Conservation (phyloP, 2,797 vertebrate genomes). For the Cryptoprocta ferox region DNA sequence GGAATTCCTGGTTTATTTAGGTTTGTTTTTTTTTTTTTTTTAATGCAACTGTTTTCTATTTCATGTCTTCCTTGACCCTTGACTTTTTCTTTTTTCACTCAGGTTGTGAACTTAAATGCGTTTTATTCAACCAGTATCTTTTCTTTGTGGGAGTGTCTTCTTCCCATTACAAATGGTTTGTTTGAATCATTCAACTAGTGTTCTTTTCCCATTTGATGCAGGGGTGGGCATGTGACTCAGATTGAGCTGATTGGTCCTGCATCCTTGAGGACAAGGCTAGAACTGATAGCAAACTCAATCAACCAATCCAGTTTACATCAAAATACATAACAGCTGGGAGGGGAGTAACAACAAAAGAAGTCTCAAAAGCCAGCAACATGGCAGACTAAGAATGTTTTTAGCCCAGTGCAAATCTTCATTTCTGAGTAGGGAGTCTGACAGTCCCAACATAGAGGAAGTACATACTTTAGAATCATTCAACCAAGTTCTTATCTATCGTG, state of each 20-base stretch:
- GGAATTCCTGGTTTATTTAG: neutral
- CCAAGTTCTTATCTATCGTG: neutral
- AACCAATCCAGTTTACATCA: neutral
- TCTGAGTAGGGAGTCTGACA: neutral
- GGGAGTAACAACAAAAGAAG: neutral
- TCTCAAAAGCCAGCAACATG: neutral
- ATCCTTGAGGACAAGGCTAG: too few relatives aligned
- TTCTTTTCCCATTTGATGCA: neutral
- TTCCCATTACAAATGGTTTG: neutral
- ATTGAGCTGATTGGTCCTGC: neutral
- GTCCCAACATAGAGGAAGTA: neutral
- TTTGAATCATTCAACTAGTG: neutral
- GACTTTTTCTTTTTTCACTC: neutral
- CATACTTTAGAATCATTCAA: neutral
- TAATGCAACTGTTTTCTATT: neutral
- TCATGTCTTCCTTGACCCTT: neutral
- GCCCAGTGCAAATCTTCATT: neutral
- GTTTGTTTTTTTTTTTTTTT: neutral
- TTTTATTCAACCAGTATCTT: neutral
- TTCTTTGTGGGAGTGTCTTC: neutral
- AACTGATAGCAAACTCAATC: neutral
- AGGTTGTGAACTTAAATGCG: neutral
- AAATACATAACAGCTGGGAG: neutral
- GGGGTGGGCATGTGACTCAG: neutral
- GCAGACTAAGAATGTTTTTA: neutral